Base-by-base conservation (phyloP, 1,140 invertebrate species). In the Lordiphosa collinella region DNA sequence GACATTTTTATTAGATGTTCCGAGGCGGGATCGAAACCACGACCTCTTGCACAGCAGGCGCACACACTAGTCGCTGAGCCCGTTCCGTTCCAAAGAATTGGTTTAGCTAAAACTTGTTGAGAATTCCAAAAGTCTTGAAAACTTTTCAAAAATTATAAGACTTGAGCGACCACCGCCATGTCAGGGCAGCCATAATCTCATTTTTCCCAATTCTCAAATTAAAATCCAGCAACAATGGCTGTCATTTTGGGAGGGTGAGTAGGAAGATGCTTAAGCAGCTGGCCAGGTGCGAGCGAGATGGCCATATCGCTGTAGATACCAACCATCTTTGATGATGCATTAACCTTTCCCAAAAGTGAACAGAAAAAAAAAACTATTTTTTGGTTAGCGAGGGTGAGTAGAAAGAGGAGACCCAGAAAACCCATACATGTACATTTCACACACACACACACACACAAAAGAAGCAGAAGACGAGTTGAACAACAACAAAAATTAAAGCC, bases 401-500 rank as follows among this genome's bases (percentile, higher is more conserved):
- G 36, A 50, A 31, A 16, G 22, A 41, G 47, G 55, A 34, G 14
- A 34, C 41, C 8, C 32, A 52, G 35, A 22, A 43, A 4, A 40
- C 37, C 37, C 50, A 36, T 35, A 53, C 49, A 59, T 36, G 43
- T 44, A 44, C 57, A 47, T 10, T 48, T 34, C 18, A 41, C 41
- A 22, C 25, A 8, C 25, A 29, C 22, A 25, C 3, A 25, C 0
- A 29, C 22, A 29, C 11, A 44, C 22, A 29, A 12, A 31, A 29
- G 22, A 44, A 44, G 25, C 40, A 54, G 55, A 37, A 46, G 49
- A 44, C 38, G 57, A 40, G 22, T 51, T 14, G 31, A 50, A 61
- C 49, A 61, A 67, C 34, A 69, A 84, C 76, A 84, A 84, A 84
- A 84, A 84, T 78, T 85, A 85, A 84, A 53, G 64, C 47, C 84